These are phyloP conservation scores for Apodemus sylvaticus DNA, from an alignment of 2,113 vertebrate species.

Conservation along the genomic window DNA sequence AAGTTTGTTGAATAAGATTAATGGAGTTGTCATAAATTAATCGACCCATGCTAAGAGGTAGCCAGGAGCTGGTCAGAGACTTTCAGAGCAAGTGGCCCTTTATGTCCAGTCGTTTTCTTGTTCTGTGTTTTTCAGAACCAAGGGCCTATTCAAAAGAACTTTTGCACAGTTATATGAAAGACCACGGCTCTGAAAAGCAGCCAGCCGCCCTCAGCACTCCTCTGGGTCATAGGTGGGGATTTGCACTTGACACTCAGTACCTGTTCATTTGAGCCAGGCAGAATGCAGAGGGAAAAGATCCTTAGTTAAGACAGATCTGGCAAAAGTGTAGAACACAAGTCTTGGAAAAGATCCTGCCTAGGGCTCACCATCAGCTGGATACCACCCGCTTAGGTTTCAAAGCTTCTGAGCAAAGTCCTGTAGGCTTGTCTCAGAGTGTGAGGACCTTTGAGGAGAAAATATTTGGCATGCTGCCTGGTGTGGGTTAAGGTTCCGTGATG, in stretches of 20 bases:
- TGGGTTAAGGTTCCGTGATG: not conserved
- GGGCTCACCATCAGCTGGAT: not conserved
- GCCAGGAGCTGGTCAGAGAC: conserved; percentile 30
- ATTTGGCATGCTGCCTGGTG: not conserved
- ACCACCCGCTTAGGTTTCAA: not conserved
- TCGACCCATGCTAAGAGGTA: conserved; percentile 34
- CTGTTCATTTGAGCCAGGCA: not conserved
- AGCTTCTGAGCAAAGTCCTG: not conserved
- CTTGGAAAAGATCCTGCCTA: not conserved
- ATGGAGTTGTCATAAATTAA: not conserved
- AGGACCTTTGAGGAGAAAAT: not conserved
- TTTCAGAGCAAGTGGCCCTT: conserved; percentile 79
- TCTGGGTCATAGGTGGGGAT: not conserved
- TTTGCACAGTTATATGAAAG: not conserved
- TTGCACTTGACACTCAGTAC: not conserved
- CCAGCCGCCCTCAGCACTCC: not conserved
- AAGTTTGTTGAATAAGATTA: not conserved
- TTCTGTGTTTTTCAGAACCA: conserved; percentile 39
- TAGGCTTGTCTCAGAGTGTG: not conserved
- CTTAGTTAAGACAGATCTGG: not conserved
- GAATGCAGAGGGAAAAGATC: not conserved
- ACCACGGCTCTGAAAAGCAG: not conserved
- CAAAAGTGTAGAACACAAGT: not conserved
- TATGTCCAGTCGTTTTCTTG: conserved; percentile 76
- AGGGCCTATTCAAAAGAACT: conserved; percentile 49